These are phyloP conservation scores for Xyliphius kryptos DNA, from an alignment of 2,113 vertebrate genomes.

Conservation along the genomic window DNA sequence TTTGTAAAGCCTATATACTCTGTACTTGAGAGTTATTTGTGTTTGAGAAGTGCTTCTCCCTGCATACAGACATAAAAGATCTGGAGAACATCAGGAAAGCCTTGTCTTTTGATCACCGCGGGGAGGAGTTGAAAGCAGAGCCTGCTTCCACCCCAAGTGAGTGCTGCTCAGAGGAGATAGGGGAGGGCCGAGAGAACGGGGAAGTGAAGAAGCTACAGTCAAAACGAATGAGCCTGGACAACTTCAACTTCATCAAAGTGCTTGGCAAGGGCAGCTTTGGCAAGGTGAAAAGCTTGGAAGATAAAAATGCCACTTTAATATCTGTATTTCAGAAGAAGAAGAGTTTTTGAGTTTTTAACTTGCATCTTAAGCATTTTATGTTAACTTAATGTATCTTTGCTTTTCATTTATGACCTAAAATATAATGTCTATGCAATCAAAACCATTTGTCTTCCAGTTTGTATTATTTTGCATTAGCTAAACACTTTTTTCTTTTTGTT, in stretches of 20 bases:
- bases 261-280: conserved; percentile 97
- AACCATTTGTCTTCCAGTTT: too few relatives aligned
- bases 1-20: too few relatives aligned
- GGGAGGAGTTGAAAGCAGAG: conserved; percentile 72
- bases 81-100: conserved; percentile 93
- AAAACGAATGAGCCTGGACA: conserved; percentile 79
- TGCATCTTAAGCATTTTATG: too few relatives aligned
- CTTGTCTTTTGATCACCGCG: conserved; percentile 85
- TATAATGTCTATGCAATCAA: too few relatives aligned
- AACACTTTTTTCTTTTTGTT: too few relatives aligned
- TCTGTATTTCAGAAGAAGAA: too few relatives aligned
- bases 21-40: neutral
- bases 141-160: conserved; percentile 57
- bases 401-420: too few relatives aligned
- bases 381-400: too few relatives aligned
- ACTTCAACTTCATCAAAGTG: conserved; percentile 96
- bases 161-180: conserved; percentile 45
- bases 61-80: conserved; percentile 78
- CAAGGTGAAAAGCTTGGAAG: conserved; percentile 76
- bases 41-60: neutral
- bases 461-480: too few relatives aligned
- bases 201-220: conserved; percentile 73
- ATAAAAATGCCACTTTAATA: too few relatives aligned
- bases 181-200: conserved; percentile 73
- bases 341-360: too few relatives aligned